Evolutionary conservation across 2,797 vertebrate species (phyloP).

Genomic region (Argya squamiceps): DNA sequence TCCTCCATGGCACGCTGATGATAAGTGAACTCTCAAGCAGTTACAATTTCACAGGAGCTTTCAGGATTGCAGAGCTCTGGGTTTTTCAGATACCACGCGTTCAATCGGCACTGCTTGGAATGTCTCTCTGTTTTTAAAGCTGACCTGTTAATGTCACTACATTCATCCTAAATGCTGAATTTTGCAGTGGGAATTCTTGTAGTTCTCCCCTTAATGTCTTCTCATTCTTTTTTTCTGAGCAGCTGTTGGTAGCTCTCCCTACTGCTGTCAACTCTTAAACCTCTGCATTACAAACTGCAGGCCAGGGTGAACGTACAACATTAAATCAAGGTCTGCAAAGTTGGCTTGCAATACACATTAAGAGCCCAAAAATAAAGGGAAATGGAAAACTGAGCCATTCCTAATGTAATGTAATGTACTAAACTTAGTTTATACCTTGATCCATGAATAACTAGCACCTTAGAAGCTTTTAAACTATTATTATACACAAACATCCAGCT

Average conservation of each 20-base stretch:
- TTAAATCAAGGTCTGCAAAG: neutral
- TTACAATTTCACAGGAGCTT: slow-evolving; percentile 52
- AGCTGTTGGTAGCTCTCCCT: slow-evolving; percentile 52
- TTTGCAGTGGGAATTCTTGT: slow-evolving; percentile 42
- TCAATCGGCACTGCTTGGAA: slow-evolving; percentile 2
- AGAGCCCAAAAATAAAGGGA: neutral
- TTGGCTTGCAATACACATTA: neutral
- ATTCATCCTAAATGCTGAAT: slow-evolving; percentile 31
- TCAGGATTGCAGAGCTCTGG: slow-evolving; percentile 25
- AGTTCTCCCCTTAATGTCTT: slow-evolving; percentile 5
- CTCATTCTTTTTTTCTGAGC: slow-evolving; percentile 21
- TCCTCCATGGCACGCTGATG: slow-evolving; percentile 20
- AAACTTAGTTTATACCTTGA: slow-evolving; percentile 8
- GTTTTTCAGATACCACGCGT: neutral
- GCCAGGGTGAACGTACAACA: neutral
- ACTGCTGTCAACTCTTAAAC: slow-evolving; percentile 23
- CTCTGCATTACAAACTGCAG: slow-evolving; percentile 34
- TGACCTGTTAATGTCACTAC: neutral
- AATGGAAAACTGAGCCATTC: neutral
- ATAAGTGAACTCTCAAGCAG: slow-evolving; percentile 59
- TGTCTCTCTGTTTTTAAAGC: slow-evolving; percentile 42
- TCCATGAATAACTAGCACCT: neutral
- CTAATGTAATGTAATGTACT: neutral
- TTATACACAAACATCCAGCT: neutral
- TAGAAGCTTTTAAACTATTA: slow-evolving; percentile 5